These are phyloP conservation scores for Zeugodacus cucurbitae DNA, from an alignment of 1,140 invertebrate genomes.

Conservation along the genomic window DNA sequence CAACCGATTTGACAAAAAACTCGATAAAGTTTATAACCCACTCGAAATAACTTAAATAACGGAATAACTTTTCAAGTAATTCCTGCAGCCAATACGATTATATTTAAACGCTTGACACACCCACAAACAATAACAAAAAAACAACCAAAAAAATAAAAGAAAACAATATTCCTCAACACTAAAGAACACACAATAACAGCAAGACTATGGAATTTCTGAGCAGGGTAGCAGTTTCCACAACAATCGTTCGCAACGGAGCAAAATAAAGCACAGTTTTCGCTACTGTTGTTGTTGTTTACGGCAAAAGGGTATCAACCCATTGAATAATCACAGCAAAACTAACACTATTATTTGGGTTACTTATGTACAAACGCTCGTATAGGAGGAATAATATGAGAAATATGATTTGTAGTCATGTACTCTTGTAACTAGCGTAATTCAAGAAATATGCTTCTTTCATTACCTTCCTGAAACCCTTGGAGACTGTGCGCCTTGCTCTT, in stretches of 20 bases:
- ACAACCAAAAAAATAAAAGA: background rate
- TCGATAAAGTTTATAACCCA: background rate
- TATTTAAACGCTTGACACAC: conserved; percentile 14
- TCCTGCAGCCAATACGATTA: background rate
- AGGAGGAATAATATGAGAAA: conserved; percentile 35
- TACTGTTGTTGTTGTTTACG: background rate
- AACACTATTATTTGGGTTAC: background rate
- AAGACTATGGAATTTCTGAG: background rate
- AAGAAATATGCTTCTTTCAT: conserved; percentile 56
- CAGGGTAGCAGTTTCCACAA: conserved; percentile 7
- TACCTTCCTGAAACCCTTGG: background rate
- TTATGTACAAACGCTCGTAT: too few species aligned
- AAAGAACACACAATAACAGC: background rate
- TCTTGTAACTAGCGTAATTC: conserved; percentile 56
- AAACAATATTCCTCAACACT: background rate
- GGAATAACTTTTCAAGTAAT: background rate
- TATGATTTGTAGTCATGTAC: background rate
- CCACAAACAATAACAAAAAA: conserved; percentile 8
- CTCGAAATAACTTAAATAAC: background rate
- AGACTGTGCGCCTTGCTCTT: background rate
- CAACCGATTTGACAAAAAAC: background rate
- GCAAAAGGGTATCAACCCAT: background rate
- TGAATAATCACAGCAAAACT: background rate
- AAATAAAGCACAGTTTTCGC: background rate
- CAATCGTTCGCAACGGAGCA: background rate